A percentile compares a stretch with the other conserved stretches of the same genome.
Conservation (phyloP, 2,888 invertebrate species). For the Hirtodrosophila cameraria region DNA sequence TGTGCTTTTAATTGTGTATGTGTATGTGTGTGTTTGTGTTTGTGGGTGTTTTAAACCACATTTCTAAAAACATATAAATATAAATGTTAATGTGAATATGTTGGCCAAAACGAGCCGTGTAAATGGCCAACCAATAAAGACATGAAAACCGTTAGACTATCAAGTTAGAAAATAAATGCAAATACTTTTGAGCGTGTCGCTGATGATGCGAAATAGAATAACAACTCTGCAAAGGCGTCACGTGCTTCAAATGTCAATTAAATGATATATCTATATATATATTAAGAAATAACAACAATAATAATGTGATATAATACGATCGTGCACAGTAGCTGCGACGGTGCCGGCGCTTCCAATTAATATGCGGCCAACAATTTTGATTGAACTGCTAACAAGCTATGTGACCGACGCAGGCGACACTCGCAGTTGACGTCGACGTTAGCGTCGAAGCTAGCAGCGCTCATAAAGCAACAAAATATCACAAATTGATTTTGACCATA, state of each 20-base stretch:
- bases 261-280: constrained; percentile 51
- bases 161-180: not conserved
- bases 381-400: constrained; percentile 67
- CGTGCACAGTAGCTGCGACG: constrained; percentile 47
- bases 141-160: not conserved
- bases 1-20: too few relatives aligned
- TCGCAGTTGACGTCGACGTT: not conserved
- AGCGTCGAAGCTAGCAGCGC: constrained; percentile 5
- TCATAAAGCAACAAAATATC: constrained; percentile 61
- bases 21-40: too few relatives aligned
- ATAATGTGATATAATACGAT: constrained; percentile 57
- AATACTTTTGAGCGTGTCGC: not conserved
- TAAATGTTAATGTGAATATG: not conserved
- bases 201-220: constrained; percentile 2
- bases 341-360: constrained; percentile 58
- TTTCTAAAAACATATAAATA: not conserved
- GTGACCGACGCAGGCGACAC: constrained; percentile 6
- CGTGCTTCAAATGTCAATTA: constrained; percentile 71
- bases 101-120: not conserved
- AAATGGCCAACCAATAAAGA: not conserved
- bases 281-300: constrained; percentile 49
- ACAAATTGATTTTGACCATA: constrained; percentile 71
- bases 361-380: constrained; percentile 68
- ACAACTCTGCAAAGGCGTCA: constrained; percentile 54
- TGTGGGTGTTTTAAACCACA: too few relatives aligned